Percentiles rank a stretch among this genome's conserved stretches.
These are phyloP conservation scores for Elmis aenea DNA, from an alignment of 2,888 invertebrate species.

Conservation along the genomic window DNA sequence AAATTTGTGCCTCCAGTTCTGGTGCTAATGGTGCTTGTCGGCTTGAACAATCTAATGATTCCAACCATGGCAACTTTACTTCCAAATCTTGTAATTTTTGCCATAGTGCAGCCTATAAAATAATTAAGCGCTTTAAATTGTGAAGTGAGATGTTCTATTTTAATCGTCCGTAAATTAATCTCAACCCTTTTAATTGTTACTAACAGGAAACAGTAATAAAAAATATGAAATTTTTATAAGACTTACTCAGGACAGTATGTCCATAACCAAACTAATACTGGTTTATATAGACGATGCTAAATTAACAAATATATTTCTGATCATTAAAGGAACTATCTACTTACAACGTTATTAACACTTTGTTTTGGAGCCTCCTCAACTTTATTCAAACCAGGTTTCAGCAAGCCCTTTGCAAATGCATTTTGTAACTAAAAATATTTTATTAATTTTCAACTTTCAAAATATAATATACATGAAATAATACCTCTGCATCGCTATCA, in stretches of 20 bases:
- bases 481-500: conserved; percentile 37
- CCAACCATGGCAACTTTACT: conserved; percentile 76
- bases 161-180: too few species aligned
- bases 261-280: background rate
- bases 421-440: conserved; percentile 69
- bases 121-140: conserved; percentile 7
- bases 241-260: background rate
- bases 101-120: conserved; percentile 56
- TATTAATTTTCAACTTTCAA: too few species aligned
- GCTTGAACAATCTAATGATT: conserved; percentile 75
- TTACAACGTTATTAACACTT: conserved; percentile 70
- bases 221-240: background rate
- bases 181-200: too few species aligned
- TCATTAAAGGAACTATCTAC: conserved; percentile 34
- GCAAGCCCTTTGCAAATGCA: conserved; percentile 77
- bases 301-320: background rate
- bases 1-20: conserved; percentile 72
- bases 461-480: background rate
- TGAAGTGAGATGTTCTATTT: conserved; percentile 3
- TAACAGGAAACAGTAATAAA: too few species aligned
- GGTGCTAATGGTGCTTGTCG: conserved; percentile 78
- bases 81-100: conserved; percentile 67
- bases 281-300: too few species aligned
- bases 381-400: conserved; percentile 83
- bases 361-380: conserved; percentile 55